Evolutionary conservation across 2,113 vertebrate genomes (phyloP).

Genomic region (Protobothrops mucrosquamatus): DNA sequence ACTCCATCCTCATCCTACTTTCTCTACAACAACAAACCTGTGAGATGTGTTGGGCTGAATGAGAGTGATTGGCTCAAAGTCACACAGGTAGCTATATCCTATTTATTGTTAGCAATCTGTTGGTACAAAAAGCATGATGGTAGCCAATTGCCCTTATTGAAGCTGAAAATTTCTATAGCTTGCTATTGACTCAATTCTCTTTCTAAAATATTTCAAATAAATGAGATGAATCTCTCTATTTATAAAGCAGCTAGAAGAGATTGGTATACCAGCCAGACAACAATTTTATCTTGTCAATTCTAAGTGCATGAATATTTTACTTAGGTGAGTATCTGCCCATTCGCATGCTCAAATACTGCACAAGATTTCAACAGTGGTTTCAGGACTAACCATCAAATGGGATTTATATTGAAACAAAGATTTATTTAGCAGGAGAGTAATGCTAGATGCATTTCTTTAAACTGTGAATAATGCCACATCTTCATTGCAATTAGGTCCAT

Average conservation of each 20-base stretch:
- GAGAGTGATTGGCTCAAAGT: no score
- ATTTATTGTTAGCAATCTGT: not conserved
- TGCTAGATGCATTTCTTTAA: slow-evolving; percentile 19
- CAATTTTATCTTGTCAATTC: not conserved
- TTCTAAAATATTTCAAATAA: not conserved
- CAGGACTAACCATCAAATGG: slow-evolving; percentile 6
- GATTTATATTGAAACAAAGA: slow-evolving; percentile 23
- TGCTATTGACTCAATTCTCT: not conserved
- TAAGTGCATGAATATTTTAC: not conserved
- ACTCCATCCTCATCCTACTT: no score
- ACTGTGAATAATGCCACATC: slow-evolving; percentile 8
- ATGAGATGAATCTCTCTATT: not conserved
- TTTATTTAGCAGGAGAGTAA: not conserved
- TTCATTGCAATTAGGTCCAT: not conserved
- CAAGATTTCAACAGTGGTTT: slow-evolving; percentile 22
- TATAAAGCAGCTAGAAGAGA: not conserved
- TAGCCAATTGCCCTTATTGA: no score
- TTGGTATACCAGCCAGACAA: not conserved
- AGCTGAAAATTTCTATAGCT: not conserved
- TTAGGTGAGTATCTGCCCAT: not conserved
- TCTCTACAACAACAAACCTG: no score
- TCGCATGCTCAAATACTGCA: not conserved
- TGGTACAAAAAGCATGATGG: not conserved
- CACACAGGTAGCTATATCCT: no score
- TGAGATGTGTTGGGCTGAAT: no score